Evolutionary conservation across 2,797 vertebrate genomes (phyloP).

Genomic region (Ceryle rudis): DNA sequence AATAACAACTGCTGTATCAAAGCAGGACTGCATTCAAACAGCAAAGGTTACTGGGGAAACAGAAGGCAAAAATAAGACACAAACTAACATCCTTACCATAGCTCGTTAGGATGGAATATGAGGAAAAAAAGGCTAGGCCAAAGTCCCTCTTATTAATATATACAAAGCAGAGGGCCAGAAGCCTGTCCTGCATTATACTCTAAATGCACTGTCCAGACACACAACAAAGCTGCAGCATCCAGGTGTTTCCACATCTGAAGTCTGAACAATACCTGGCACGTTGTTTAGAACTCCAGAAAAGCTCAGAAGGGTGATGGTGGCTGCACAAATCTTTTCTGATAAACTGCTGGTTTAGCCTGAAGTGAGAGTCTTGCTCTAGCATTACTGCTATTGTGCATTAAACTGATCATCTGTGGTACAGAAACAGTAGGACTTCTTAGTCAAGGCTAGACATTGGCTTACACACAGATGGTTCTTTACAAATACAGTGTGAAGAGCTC

Average conservation of each 20-base stretch:
- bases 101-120: neutral
- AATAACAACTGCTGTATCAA: neutral
- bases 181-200: neutral
- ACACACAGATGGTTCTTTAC: neutral
- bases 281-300: neutral
- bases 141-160: neutral
- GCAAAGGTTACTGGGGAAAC: neutral
- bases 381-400: neutral
- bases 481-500: neutral
- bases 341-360: neutral
- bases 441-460: neutral
- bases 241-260: neutral
- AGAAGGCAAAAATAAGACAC: neutral
- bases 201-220: neutral
- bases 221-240: neutral
- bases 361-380: neutral
- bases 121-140: neutral
- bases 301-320: neutral
- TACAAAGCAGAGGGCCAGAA: neutral
- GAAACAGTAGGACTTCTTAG: neutral
- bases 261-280: neutral
- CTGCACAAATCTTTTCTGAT: neutral
- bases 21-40: neutral
- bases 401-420: neutral
- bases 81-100: neutral